Conservation (phyloP, 1,140 invertebrate species). For the Neelides sp. region DNA sequence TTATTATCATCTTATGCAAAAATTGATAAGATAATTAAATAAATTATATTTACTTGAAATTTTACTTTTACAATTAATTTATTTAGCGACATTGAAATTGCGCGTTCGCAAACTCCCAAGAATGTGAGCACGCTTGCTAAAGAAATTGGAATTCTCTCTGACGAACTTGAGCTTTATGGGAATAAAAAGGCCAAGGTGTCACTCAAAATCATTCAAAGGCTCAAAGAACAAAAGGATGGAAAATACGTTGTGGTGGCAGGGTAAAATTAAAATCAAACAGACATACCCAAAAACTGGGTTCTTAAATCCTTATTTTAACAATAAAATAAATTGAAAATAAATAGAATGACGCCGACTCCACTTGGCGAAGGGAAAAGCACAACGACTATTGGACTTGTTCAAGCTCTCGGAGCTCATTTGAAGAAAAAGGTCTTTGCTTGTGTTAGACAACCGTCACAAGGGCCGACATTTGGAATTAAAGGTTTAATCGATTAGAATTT, state of each 20-base stretch:
- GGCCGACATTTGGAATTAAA: constrained; percentile 97
- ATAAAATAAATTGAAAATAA: neutral
- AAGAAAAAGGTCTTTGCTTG: constrained; percentile 83
- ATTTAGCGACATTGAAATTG: constrained; percentile 72
- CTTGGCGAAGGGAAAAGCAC: constrained; percentile 96
- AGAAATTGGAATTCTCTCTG: constrained; percentile 69
- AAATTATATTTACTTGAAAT: too few relatives aligned
- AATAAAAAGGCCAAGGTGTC: constrained; percentile 91
- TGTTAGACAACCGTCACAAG: constrained; percentile 94
- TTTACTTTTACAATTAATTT: constrained; percentile 14
- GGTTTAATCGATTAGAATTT: constrained; percentile 38
- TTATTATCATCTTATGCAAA: too few relatives aligned
- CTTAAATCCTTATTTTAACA: constrained; percentile 19
- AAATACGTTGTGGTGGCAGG: constrained; percentile 93
- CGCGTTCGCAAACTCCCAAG: constrained; percentile 75
- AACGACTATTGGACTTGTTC: constrained; percentile 82
- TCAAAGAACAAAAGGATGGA: constrained; percentile 56
- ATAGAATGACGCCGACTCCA: constrained; percentile 85
- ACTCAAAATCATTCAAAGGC: constrained; percentile 62
- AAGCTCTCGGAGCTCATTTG: constrained; percentile 76
- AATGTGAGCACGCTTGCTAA: constrained; percentile 59
- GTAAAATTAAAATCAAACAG: constrained; percentile 39
- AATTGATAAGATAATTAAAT: too few relatives aligned
- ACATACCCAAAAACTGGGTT: neutral
- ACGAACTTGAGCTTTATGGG: constrained; percentile 82